A percentile compares a stretch with the other conserved stretches of the same genome.
Evolutionary conservation across 2,888 invertebrate species (phyloP).

Genomic region (Palloptera scutellata): DNA sequence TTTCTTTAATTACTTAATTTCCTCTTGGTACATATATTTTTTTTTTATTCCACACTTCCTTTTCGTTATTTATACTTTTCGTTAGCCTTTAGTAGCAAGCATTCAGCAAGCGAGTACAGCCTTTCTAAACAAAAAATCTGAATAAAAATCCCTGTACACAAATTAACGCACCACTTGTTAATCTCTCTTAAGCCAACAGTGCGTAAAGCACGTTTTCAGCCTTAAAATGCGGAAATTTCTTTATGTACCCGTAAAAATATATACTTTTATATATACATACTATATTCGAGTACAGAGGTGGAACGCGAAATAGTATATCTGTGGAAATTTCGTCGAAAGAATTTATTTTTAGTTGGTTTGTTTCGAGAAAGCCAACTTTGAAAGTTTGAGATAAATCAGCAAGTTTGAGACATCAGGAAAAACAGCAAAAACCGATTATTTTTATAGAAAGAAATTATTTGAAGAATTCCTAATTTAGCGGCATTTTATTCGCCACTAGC

Average conservation of each 20-base stretch:
- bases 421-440: too few species aligned
- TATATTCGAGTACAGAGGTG: too few species aligned
- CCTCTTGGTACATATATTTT: slow-evolving; percentile 12
- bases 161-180: slow-evolving; percentile 37
- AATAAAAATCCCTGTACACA: slow-evolving; percentile 26
- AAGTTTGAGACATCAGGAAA: too few species aligned
- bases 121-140: slow-evolving; percentile 5
- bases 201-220: slow-evolving; percentile 30
- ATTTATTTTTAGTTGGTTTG: too few species aligned
- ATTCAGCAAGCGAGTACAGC: background rate
- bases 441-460: too few species aligned
- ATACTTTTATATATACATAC: too few species aligned
- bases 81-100: background rate
- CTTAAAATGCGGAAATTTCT: slow-evolving; percentile 13
- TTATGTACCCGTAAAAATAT: slow-evolving; percentile 1
- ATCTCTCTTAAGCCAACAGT: slow-evolving; percentile 32
- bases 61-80: slow-evolving; percentile 9
- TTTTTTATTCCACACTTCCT: background rate
- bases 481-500: too few species aligned
- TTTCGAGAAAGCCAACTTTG: too few species aligned
- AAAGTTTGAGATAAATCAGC: too few species aligned
- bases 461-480: too few species aligned
- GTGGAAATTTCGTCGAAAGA: too few species aligned
- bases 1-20: slow-evolving; percentile 27
- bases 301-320: too few species aligned